A percentile compares a stretch with the other conserved stretches of the same genome.
phyloP scores from a whole-genome alignment of 2,888 invertebrate genomes.

The Cartodere bifasciata region DNA sequence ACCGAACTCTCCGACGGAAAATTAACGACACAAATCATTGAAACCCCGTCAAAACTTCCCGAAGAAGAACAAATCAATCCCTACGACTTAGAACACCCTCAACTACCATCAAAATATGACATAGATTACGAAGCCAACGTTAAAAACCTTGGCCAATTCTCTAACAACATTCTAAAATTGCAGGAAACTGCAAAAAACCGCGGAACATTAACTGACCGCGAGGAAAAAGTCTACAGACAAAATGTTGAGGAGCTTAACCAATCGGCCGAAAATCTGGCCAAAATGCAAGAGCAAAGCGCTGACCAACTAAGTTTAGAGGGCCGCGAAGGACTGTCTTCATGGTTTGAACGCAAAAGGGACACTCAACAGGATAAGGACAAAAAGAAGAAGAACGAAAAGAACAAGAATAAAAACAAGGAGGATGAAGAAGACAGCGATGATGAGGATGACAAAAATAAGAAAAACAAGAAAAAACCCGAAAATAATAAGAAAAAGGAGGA shows the following conservation, averaged over 20 bases:
- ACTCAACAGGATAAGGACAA: conserved; percentile 14
- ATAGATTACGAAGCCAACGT: conserved; percentile 40
- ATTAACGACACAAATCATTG: conserved; percentile 29
- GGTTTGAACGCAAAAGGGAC: conserved; percentile 29
- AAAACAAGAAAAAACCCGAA: conserved; percentile 20
- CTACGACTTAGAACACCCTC: conserved; percentile 28
- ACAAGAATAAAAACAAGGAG: conserved; percentile 15
- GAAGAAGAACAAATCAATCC: conserved; percentile 15
- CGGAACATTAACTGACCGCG: conserved; percentile 41
- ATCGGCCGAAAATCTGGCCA: conserved; percentile 27
- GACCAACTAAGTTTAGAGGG: conserved; percentile 20
- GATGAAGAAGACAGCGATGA: conserved; percentile 19
- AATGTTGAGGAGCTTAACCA: conserved; percentile 37
- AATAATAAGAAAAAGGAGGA: conserved; percentile 15
- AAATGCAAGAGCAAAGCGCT: conserved; percentile 25
- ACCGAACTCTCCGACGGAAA: conserved; percentile 41
- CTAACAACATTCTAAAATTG: conserved; percentile 44
- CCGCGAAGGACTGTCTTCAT: conserved; percentile 25
- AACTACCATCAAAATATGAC: conserved; percentile 26
- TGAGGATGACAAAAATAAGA: conserved; percentile 13
- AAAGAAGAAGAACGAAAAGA: conserved; percentile 12
- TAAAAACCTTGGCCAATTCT: conserved; percentile 43
- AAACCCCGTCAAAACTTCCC: conserved; percentile 24
- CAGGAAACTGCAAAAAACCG: conserved; percentile 48
- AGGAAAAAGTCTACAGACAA: conserved; percentile 43